Conservation (phyloP, 2,888 invertebrate species). For the Papilio protenor region DNA sequence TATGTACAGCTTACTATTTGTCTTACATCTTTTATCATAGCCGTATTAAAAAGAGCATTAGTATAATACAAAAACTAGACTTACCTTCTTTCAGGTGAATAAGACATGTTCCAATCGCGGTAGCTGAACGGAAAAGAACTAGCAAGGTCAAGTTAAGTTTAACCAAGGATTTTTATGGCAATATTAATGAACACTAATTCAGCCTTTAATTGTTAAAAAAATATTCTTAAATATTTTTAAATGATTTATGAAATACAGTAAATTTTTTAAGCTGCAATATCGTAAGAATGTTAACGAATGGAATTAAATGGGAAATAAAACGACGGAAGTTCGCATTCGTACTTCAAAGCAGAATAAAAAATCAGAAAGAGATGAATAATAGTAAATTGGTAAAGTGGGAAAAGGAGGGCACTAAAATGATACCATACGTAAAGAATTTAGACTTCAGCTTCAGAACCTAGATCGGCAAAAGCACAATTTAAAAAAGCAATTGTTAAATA, state of each 20-base stretch:
- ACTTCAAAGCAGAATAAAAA: slow-evolving; percentile 48
- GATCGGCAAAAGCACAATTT: neutral
- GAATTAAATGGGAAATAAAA: slow-evolving; percentile 68
- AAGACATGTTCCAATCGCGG: slow-evolving; percentile 93
- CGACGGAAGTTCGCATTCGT: slow-evolving; percentile 70
- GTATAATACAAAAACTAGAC: slow-evolving; percentile 74
- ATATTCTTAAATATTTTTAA: slow-evolving; percentile 61
- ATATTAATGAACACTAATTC: slow-evolving; percentile 40
- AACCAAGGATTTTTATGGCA: slow-evolving; percentile 67
- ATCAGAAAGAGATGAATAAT: slow-evolving; percentile 17
- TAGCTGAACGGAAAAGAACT: slow-evolving; percentile 90
- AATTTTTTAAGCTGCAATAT: slow-evolving; percentile 53
- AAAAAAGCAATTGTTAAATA: neutral
- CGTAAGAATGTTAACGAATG: slow-evolving; percentile 58
- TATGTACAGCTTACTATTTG: slow-evolving; percentile 44
- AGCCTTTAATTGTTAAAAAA: slow-evolving; percentile 48
- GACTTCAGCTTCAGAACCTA: neutral
- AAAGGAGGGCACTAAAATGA: slow-evolving; percentile 21
- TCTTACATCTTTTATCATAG: slow-evolving; percentile 50
- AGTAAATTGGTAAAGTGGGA: slow-evolving; percentile 19
- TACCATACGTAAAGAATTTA: slow-evolving; percentile 19
- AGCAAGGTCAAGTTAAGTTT: slow-evolving; percentile 84
- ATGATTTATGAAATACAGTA: slow-evolving; percentile 58
- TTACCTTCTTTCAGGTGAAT: slow-evolving; percentile 92
- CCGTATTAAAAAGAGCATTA: slow-evolving; percentile 56